Percentiles rank a stretch among this genome's conserved stretches.
Conservation (phyloP, 2,113 vertebrate genomes). For the Scortum barcoo region DNA sequence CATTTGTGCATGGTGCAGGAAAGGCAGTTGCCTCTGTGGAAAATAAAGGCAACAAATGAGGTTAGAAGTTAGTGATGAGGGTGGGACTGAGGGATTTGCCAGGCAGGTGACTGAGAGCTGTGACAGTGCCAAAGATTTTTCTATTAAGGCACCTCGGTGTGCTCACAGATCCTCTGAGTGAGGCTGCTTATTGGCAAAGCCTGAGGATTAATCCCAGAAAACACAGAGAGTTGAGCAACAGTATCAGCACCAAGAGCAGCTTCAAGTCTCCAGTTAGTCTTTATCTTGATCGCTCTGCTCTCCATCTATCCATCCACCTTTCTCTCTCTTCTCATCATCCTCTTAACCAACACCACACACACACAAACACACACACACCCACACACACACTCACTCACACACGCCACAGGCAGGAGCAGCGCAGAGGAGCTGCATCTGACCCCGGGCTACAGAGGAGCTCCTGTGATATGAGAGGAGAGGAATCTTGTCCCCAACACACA, state of each 20-base stretch:
- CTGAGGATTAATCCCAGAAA: slow-evolving; percentile 43
- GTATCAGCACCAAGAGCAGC: slow-evolving; percentile 28
- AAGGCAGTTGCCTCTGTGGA: slow-evolving; percentile 62
- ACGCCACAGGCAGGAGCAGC: slow-evolving; percentile 46
- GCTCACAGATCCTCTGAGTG: slow-evolving; percentile 44
- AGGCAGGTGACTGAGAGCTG: slow-evolving; percentile 61
- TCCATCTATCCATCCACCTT: slow-evolving; percentile 7
- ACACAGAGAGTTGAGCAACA: slow-evolving; percentile 40
- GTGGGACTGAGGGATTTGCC: slow-evolving; percentile 69
- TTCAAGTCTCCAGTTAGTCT: slow-evolving; percentile 13
- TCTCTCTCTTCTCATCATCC: not conserved
- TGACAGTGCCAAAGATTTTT: slow-evolving; percentile 68
- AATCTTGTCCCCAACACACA: slow-evolving; percentile 46
- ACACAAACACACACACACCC: slow-evolving; percentile 8
- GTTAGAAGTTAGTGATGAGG: slow-evolving; percentile 74
- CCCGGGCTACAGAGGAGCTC: slow-evolving; percentile 54
- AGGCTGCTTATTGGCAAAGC: slow-evolving; percentile 50
- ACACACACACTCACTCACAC: slow-evolving; percentile 3
- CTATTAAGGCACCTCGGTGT: slow-evolving; percentile 53
- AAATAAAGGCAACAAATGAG: slow-evolving; percentile 74
- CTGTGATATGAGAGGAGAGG: slow-evolving; percentile 53
- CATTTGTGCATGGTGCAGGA: slow-evolving; percentile 39
- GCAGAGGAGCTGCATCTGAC: slow-evolving; percentile 55
- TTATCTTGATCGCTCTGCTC: slow-evolving; percentile 10
- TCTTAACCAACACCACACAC: not conserved